Conservation (phyloP, 2,797 vertebrate species). For the Karalla daura region DNA sequence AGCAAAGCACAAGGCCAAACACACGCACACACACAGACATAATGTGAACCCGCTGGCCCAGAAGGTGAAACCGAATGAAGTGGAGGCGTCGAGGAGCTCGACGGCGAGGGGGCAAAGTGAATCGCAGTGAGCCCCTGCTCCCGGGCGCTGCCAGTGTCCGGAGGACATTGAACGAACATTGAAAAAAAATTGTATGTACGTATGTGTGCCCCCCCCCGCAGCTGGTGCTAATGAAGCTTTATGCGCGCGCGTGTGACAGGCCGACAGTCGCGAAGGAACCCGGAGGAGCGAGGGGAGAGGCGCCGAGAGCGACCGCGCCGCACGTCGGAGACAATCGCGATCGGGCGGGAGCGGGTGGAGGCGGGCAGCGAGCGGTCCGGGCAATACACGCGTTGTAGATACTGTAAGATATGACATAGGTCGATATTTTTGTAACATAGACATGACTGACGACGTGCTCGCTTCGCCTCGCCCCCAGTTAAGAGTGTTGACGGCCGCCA, state of each 20-base stretch:
- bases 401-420: constrained; percentile 83
- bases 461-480: constrained; percentile 62
- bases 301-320: constrained; percentile 60
- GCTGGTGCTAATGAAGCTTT: constrained; percentile 73
- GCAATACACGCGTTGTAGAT: constrained; percentile 80
- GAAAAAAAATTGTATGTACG: too few species aligned
- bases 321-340: constrained; percentile 75
- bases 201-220: too few species aligned
- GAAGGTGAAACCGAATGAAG: constrained; percentile 73
- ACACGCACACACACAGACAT: constrained; percentile 20
- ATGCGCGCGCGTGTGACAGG: constrained; percentile 56
- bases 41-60: constrained; percentile 63
- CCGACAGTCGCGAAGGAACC: constrained; percentile 31
- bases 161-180: constrained; percentile 40
- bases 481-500: constrained; percentile 58
- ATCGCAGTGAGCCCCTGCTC: constrained; percentile 44
- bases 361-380: constrained; percentile 68
- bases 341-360: constrained; percentile 59
- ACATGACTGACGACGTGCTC: constrained; percentile 63
- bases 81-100: constrained; percentile 56
- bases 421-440: constrained; percentile 85
- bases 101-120: constrained; percentile 46
- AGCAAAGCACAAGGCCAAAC: constrained; percentile 33
- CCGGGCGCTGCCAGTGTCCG: constrained; percentile 51
- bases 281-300: constrained; percentile 56